phyloP scores from a whole-genome alignment of 2,113 vertebrate species.

The Pseudolaguvia tuberculata region DNA sequence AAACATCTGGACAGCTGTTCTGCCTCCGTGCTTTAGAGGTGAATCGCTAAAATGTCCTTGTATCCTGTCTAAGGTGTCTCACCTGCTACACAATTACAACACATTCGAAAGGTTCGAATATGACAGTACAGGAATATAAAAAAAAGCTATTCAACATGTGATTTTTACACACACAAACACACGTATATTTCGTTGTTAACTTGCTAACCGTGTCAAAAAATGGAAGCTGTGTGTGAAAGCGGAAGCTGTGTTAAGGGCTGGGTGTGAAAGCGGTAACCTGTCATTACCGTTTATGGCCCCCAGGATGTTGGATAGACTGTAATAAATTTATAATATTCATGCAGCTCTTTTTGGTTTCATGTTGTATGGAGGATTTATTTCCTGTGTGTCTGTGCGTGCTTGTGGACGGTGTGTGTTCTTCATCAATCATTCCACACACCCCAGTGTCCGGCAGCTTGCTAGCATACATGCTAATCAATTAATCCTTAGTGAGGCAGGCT shows the following conservation, averaged over 20 bases:
- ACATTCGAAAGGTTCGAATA: neutral
- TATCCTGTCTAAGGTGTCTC: slow-evolving; percentile 5
- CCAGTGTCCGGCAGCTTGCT: neutral
- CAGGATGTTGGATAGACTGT: neutral
- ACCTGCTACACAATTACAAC: slow-evolving; percentile 16
- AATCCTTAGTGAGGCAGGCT: slow-evolving; percentile 42
- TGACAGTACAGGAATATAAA: neutral
- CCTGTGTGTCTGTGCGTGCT: slow-evolving; percentile 1
- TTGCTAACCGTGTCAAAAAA: too few species aligned
- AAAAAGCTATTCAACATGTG: slow-evolving; percentile 6
- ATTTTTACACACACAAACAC: neutral
- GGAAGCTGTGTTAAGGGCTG: too few species aligned
- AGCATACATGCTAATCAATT: slow-evolving; percentile 43
- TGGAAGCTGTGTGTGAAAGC: too few species aligned
- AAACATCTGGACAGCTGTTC: slow-evolving; percentile 25
- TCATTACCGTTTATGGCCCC: neutral
- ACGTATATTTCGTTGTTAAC: neutral
- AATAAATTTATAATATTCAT: neutral
- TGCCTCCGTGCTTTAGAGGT: slow-evolving; percentile 18
- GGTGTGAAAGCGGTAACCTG: too few species aligned
- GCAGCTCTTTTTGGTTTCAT: too few species aligned
- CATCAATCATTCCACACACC: neutral
- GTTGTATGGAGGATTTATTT: neutral
- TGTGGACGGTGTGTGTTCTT: neutral
- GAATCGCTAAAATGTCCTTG: slow-evolving; percentile 20